A percentile compares a stretch with the other conserved stretches of the same genome.
phyloP scores from a whole-genome alignment of 2,888 invertebrate species.

The Spisula solida region DNA sequence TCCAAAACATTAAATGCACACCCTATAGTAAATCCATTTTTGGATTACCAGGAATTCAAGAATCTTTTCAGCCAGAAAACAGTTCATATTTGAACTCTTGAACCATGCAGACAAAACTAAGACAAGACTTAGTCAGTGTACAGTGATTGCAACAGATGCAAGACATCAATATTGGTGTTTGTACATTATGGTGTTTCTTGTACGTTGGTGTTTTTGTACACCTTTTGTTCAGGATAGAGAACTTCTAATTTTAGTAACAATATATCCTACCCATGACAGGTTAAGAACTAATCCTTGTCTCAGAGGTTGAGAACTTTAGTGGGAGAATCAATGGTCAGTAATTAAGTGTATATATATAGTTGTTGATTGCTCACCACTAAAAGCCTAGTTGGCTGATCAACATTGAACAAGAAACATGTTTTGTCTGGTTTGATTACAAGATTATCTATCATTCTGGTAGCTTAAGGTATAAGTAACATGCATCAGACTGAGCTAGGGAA shows the following conservation, averaged over 20 bases:
- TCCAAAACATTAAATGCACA: no score
- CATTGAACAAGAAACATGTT: neutral
- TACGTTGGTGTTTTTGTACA: neutral
- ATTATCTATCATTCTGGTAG: neutral
- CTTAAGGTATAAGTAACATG: neutral
- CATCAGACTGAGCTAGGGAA: neutral
- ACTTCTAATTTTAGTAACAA: no score
- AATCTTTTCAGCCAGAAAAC: neutral
- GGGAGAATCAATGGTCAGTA: no score
- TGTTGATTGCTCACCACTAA: neutral
- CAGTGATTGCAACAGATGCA: constrained; percentile 40
- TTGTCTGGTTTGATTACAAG: neutral
- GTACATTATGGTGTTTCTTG: no score
- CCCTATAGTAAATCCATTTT: no score
- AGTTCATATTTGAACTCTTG: constrained; percentile 22
- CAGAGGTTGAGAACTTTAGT: no score
- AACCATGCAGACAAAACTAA: no score
- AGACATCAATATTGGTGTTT: constrained; percentile 25
- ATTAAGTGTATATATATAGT: neutral
- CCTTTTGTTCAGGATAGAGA: neutral
- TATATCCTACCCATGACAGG: no score
- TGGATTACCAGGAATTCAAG: neutral
- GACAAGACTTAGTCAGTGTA: neutral
- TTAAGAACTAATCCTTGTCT: no score
- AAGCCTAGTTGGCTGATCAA: neutral